These are phyloP conservation scores for Euphonia xanthogaster DNA, from an alignment of 2,797 vertebrate species.

Conservation along the genomic window DNA sequence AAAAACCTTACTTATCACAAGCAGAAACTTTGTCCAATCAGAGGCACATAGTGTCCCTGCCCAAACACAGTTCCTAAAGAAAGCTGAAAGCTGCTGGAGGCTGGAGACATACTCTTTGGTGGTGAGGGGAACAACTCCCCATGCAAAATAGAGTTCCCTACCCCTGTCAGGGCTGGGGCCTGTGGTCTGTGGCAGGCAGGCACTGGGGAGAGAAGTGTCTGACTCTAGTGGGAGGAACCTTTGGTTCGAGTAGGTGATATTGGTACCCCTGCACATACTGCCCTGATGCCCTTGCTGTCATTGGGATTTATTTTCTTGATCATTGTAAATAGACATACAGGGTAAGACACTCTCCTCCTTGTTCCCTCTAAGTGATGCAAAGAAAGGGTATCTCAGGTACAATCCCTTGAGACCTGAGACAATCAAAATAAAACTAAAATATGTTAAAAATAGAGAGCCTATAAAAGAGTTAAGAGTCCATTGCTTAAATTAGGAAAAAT, in stretches of 20 bases:
- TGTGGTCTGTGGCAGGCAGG: background rate
- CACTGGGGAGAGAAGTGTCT: fast-evolving
- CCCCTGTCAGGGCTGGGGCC: background rate
- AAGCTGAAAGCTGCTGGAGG: background rate
- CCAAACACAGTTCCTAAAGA: background rate
- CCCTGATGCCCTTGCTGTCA: background rate
- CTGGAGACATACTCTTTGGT: background rate
- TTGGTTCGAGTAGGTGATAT: background rate
- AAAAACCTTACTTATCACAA: background rate
- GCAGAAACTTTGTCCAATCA: background rate
- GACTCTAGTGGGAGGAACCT: background rate
- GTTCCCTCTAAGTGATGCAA: background rate
- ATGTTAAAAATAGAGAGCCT: background rate
- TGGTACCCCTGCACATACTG: fast-evolving
- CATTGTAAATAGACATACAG: background rate
- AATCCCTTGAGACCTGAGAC: background rate
- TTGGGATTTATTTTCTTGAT: background rate
- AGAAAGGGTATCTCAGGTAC: background rate
- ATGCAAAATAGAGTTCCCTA: background rate
- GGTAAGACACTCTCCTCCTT: background rate
- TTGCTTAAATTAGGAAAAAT: background rate
- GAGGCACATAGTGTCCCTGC: background rate
- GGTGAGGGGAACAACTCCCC: fast-evolving
- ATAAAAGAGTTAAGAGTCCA: background rate
- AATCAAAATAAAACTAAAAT: background rate